phyloP scores from a whole-genome alignment of 2,797 vertebrate genomes.

The Vipera ursinii region DNA sequence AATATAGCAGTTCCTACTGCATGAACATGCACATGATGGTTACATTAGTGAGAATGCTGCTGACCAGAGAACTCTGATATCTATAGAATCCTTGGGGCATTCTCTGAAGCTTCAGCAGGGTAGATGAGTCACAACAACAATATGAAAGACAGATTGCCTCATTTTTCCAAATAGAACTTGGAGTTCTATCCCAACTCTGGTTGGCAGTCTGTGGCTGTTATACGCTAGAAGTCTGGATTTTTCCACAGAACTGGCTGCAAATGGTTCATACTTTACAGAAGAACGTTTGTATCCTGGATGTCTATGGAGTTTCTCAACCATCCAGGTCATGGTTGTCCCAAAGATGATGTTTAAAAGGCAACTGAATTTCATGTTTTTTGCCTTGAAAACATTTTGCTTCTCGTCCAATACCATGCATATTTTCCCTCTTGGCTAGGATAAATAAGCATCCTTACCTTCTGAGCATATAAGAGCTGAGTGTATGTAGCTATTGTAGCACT shows the following conservation, averaged over 20 bases:
- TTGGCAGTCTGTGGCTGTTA: too few species aligned
- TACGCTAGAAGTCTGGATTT: not conserved
- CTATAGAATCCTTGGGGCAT: not conserved
- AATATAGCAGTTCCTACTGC: not conserved
- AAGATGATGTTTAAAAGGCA: not conserved
- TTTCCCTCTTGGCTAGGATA: fast-evolving
- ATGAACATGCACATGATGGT: not conserved
- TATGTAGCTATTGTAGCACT: constrained; percentile 81
- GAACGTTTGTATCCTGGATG: not conserved
- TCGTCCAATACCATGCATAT: not conserved
- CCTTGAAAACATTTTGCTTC: not conserved
- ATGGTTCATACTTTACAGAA: not conserved
- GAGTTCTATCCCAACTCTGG: not conserved
- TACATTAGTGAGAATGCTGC: too few species aligned
- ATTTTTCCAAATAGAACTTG: not conserved
- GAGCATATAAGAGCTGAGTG: constrained; percentile 85
- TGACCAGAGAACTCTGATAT: not conserved
- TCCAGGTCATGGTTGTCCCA: not conserved
- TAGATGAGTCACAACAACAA: too few species aligned
- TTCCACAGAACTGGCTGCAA: not conserved
- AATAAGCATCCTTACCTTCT: constrained; percentile 75
- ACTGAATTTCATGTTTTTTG: not conserved
- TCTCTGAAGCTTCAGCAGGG: not conserved
- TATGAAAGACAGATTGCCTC: not conserved
- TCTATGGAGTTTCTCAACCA: not conserved